Evolutionary conservation across 2,797 vertebrate species (phyloP).

Genomic region (Anguilla marmorata): DNA sequence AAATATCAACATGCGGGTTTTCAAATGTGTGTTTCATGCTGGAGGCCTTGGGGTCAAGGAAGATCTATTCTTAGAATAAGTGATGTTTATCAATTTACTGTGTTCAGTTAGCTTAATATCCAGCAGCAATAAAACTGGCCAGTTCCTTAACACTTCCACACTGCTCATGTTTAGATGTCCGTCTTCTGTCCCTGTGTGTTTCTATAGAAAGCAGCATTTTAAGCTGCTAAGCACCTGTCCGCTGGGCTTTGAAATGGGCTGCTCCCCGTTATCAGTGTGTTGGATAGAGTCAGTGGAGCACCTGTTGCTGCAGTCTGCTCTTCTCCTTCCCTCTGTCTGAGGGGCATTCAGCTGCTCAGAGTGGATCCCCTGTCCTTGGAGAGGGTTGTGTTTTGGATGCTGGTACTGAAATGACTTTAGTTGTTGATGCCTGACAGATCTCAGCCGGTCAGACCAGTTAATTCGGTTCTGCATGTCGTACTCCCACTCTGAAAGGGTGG

Average conservation of each 20-base stretch:
- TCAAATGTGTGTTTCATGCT: not conserved
- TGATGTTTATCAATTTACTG: not conserved
- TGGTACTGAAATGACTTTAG: not conserved
- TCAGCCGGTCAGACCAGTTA: not conserved
- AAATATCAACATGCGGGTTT: not conserved
- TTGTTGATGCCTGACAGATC: not conserved
- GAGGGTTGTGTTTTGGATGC: not conserved
- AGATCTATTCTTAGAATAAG: not conserved
- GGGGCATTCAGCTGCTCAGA: not conserved
- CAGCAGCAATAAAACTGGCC: not conserved
- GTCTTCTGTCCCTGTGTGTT: not conserved
- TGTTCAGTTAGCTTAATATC: not conserved
- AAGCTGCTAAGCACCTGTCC: not conserved
- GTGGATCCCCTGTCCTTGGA: not conserved
- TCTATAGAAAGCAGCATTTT: not conserved
- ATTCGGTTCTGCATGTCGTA: not conserved
- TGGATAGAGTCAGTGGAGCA: not conserved
- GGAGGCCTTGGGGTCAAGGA: not conserved
- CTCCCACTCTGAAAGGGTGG: not conserved
- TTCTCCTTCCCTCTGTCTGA: not conserved
- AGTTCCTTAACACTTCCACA: not conserved
- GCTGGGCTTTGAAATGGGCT: not conserved
- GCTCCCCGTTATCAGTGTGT: not conserved
- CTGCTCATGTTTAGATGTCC: not conserved
- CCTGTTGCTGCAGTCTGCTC: not conserved